phyloP scores from a whole-genome alignment of 2,888 invertebrate genomes.

The Drosophila peninsularis region DNA sequence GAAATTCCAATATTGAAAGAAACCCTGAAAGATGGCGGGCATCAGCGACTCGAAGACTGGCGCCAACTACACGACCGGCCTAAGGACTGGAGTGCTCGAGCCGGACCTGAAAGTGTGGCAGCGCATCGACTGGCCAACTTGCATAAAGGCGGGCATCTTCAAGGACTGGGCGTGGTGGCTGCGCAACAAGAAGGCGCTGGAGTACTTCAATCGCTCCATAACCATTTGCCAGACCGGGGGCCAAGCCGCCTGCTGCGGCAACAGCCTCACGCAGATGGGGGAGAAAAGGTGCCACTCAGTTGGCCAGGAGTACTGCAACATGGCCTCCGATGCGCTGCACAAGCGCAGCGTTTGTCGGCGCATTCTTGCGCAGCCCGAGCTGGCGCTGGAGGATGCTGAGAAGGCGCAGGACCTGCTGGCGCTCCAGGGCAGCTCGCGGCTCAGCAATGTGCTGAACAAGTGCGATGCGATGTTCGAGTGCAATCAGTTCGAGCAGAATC shows the following conservation, averaged over 20 bases:
- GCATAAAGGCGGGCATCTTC: slow-evolving; percentile 39
- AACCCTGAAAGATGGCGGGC: neutral
- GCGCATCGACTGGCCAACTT: slow-evolving; percentile 44
- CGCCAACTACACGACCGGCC: neutral
- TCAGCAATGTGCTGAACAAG: slow-evolving; percentile 57
- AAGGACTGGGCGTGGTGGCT: slow-evolving; percentile 43
- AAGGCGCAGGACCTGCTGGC: slow-evolving; percentile 49
- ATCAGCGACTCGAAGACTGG: neutral
- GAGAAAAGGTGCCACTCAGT: neutral
- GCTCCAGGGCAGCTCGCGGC: neutral
- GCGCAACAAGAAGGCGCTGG: slow-evolving; percentile 28
- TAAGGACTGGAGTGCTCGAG: neutral
- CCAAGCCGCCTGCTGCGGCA: neutral
- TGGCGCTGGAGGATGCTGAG: slow-evolving; percentile 64
- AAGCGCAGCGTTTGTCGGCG: slow-evolving; percentile 54
- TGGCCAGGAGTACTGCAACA: neutral
- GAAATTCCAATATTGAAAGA: neutral
- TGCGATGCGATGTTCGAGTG: slow-evolving; percentile 75
- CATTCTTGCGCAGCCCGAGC: slow-evolving; percentile 60
- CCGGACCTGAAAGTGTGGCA: slow-evolving; percentile 51
- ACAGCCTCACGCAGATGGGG: fast-evolving
- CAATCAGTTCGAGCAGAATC: slow-evolving; percentile 76
- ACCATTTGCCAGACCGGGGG: slow-evolving; percentile 9
- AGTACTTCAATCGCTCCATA: slow-evolving; percentile 19
- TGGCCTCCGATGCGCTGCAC: neutral